These are phyloP conservation scores for Aphelenchoides fujianensis DNA, from an alignment of 1,140 invertebrate species.

Conservation along the genomic window DNA sequence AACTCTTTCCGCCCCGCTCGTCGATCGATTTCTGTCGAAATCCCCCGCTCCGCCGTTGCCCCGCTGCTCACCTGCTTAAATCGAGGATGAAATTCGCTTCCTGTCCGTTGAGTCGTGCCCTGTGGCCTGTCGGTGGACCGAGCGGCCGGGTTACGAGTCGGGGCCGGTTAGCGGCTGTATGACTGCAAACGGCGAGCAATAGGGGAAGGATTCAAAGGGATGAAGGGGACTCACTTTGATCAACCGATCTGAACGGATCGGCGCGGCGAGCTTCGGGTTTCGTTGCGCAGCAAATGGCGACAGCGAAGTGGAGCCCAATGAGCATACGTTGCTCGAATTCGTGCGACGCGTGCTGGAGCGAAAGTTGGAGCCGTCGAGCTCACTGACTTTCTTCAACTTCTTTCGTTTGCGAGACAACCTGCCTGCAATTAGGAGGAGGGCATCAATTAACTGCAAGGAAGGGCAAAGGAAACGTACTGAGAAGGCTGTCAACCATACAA, in stretches of 20 bases:
- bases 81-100: no score
- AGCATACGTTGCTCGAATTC: constrained; percentile 37
- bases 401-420: constrained; percentile 62
- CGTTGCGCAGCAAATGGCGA: constrained; percentile 15
- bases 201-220: not conserved
- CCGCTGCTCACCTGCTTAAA: no score
- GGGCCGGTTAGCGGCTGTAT: not conserved
- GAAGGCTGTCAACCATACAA: constrained; percentile 61
- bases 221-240: constrained; percentile 15
- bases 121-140: no score
- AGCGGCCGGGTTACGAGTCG: not conserved
- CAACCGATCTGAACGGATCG: constrained; percentile 26
- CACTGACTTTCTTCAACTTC: constrained; percentile 57
- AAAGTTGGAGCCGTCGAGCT: constrained; percentile 17
- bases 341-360: constrained; percentile 20
- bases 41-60: no score
- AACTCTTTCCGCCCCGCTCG: no score
- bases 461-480: constrained; percentile 38
- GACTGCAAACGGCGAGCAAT: not conserved
- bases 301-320: constrained; percentile 25
- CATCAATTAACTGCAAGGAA: constrained; percentile 10
- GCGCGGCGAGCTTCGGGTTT: not conserved
- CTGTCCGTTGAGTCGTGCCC: no score
- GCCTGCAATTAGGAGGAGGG: constrained; percentile 44
- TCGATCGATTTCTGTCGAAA: no score